These are phyloP conservation scores for Pleuronectes platessa DNA, from an alignment of 2,113 vertebrate species.

Conservation along the genomic window DNA sequence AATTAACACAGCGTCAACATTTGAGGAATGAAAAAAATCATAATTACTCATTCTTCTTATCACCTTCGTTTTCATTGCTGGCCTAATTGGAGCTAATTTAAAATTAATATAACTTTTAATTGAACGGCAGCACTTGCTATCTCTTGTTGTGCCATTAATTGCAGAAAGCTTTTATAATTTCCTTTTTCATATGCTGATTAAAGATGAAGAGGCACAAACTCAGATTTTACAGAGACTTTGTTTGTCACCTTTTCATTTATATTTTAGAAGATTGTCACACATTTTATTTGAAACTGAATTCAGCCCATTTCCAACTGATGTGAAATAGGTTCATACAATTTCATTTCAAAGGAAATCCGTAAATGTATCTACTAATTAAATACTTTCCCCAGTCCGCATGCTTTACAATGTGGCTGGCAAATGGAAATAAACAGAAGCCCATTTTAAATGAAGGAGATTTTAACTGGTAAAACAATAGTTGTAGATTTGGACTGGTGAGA, in stretches of 20 bases:
- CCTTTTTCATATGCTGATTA: constrained; percentile 57
- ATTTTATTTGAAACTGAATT: constrained; percentile 22
- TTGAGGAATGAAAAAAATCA: constrained; percentile 69
- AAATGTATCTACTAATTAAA: neutral
- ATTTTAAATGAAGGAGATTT: neutral
- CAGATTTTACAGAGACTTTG: constrained; percentile 37
- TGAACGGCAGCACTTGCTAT: constrained; percentile 68
- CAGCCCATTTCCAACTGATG: neutral
- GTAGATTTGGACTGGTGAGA: no score
- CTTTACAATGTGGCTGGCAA: constrained; percentile 2
- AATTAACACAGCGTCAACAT: constrained; percentile 76
- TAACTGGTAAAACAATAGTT: neutral
- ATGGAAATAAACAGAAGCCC: neutral
- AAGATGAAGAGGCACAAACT: constrained; percentile 46
- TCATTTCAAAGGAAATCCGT: neutral
- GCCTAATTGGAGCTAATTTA: constrained; percentile 80
- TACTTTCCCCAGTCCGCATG: neutral
- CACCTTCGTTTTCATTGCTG: constrained; percentile 70
- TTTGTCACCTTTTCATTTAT: constrained; percentile 42
- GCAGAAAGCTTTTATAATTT: constrained; percentile 64
- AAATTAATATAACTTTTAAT: constrained; percentile 83
- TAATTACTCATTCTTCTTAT: constrained; percentile 79
- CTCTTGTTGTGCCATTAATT: constrained; percentile 75
- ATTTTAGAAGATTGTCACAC: constrained; percentile 28
- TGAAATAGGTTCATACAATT: constrained; percentile 26